phyloP scores from a whole-genome alignment of 2,797 vertebrate genomes.

The Acrocephalus scirpaceus region DNA sequence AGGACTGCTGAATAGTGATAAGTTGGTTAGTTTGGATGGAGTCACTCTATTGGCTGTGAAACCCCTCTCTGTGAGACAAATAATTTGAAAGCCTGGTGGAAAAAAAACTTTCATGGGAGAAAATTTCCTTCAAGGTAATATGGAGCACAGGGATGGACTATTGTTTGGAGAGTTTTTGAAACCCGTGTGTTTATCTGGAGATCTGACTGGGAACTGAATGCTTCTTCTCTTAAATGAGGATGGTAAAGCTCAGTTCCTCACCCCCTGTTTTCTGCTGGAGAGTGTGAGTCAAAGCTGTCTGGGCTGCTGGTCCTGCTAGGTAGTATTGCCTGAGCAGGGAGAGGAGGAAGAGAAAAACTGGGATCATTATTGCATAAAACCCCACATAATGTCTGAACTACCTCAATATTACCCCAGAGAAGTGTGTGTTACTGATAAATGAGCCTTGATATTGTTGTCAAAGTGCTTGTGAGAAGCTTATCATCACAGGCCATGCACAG shows the following conservation, averaged over 20 bases:
- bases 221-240: neutral
- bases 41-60: neutral
- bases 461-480: neutral
- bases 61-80: neutral
- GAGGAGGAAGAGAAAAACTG: neutral
- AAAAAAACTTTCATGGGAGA: neutral
- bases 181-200: neutral
- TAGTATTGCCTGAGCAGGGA: neutral
- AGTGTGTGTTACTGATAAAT: neutral
- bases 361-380: neutral
- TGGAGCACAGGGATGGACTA: neutral
- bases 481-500: neutral
- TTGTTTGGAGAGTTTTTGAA: neutral
- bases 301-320: rapidly evolving
- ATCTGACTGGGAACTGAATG: neutral
- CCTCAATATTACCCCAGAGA: neutral
- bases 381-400: neutral
- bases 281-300: neutral
- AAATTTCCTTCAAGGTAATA: neutral
- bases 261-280: neutral
- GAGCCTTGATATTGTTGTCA: neutral
- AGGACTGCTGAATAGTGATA: neutral
- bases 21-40: neutral
- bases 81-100: neutral
- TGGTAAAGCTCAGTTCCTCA: neutral